Percentiles rank a stretch among this genome's conserved stretches.
Evolutionary conservation across 2,797 vertebrate genomes (phyloP).

Genomic region (Telmatherina bonti): DNA sequence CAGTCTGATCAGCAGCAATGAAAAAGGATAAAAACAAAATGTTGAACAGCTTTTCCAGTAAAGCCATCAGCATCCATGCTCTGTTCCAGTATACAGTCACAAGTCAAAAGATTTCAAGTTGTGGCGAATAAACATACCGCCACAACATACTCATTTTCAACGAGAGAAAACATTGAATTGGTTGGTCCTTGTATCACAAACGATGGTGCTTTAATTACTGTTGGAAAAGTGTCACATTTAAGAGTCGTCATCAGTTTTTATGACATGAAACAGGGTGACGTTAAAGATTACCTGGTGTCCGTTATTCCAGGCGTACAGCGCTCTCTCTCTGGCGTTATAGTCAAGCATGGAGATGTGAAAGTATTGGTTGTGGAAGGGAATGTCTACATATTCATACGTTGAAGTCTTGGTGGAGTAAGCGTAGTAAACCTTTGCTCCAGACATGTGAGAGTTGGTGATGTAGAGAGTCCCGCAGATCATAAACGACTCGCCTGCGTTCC

Average conservation of each 20-base stretch:
- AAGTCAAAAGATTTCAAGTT: conserved; percentile 62
- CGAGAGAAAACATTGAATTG: conserved; percentile 32
- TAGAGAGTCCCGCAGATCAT: conserved; percentile 99
- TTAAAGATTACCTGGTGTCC: conserved; percentile 99
- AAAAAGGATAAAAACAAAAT: conserved; percentile 68
- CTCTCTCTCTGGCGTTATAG: conserved; percentile 96
- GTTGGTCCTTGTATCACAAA: conserved; percentile 64
- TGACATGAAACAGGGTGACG: conserved; percentile 96
- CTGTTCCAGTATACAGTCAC: conserved; percentile 64
- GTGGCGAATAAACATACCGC: conserved; percentile 49
- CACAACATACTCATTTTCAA: conserved; percentile 38
- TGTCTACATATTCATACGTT: conserved; percentile 95
- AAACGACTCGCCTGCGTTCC: conserved; percentile 97
- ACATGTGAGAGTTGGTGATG: conserved; percentile 96
- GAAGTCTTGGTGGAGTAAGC: conserved; percentile 97
- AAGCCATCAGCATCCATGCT: conserved; percentile 68
- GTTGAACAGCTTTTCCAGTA: conserved; percentile 50
- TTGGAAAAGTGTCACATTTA: conserved; percentile 69
- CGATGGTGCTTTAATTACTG: conserved; percentile 49
- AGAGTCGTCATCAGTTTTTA: conserved; percentile 95
- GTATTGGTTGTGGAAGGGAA: conserved; percentile 98
- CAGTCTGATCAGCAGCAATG: conserved; percentile 84
- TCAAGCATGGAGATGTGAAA: conserved; percentile 99
- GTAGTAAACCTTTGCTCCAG: conserved; percentile 98
- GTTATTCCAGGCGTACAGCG: conserved; percentile 98